A percentile compares a stretch with the other conserved stretches of the same genome.
These are phyloP conservation scores for Heliconius nattereri DNA, from an alignment of 1,140 invertebrate genomes.

Conservation along the genomic window DNA sequence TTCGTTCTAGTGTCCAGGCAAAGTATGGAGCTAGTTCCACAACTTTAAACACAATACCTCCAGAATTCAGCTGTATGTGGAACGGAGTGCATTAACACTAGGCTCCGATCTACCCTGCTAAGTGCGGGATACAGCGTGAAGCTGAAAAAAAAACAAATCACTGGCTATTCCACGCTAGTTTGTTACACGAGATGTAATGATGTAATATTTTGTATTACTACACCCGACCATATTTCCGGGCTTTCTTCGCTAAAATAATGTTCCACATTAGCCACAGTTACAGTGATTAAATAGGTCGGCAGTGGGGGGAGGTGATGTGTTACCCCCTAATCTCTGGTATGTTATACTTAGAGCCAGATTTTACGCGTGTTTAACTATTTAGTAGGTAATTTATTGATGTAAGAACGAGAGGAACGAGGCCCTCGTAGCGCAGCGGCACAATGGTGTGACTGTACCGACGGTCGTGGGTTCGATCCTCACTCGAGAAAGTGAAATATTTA, in stretches of 20 bases:
- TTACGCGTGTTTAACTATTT: constrained; percentile 23
- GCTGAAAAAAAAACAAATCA: not conserved
- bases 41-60: too few species aligned
- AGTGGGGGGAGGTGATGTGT: constrained; percentile 56
- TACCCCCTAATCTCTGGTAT: constrained; percentile 2
- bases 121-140: too few species aligned
- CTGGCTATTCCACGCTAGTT: constrained; percentile 37
- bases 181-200: constrained; percentile 42
- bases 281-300: constrained; percentile 74
- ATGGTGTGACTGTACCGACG: too few species aligned
- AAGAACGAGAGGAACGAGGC: not conserved
- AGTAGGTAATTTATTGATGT: constrained; percentile 10
- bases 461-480: too few species aligned
- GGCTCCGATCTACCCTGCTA: too few species aligned
- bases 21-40: too few species aligned
- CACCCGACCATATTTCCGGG: constrained; percentile 61
- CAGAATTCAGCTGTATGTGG: too few species aligned
- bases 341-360: constrained; percentile 26
- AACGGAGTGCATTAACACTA: too few species aligned
- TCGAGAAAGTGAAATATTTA: too few species aligned
- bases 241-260: constrained; percentile 74
- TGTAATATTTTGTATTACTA: constrained; percentile 63
- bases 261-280: constrained; percentile 71
- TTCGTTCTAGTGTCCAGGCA: too few species aligned
- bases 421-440: too few species aligned